A percentile compares a stretch with the other conserved stretches of the same genome.
Conservation (phyloP, 2,797 vertebrate species). For the Zalophus californianus region DNA sequence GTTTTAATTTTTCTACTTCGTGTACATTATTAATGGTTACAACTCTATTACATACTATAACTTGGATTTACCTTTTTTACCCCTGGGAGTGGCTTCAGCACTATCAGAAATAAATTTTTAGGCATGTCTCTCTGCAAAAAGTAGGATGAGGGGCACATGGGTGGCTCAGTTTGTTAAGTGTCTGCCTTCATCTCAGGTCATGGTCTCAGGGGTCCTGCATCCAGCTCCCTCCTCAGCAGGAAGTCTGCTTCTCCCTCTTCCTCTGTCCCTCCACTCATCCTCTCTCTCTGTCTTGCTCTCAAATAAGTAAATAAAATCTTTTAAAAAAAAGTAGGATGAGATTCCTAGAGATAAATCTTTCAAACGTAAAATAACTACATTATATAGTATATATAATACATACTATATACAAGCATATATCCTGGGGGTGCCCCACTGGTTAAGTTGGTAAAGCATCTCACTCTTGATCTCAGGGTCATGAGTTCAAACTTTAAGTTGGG, state of each 20-base stretch:
- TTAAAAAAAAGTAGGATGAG: neutral
- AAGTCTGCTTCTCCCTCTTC: neutral
- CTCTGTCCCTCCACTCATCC: neutral
- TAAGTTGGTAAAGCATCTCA: neutral
- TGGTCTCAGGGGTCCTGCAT: neutral
- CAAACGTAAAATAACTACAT: neutral
- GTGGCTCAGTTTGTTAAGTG: rapidly evolving
- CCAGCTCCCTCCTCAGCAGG: neutral
- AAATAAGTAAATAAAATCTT: neutral
- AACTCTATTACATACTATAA: neutral
- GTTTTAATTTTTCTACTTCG: slow-evolving; percentile 18
- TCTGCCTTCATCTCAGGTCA: neutral
- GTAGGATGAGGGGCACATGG: neutral
- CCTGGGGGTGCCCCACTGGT: neutral
- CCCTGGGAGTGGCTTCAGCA: neutral
- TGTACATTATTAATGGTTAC: neutral
- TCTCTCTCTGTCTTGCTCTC: neutral
- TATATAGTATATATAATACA: neutral
- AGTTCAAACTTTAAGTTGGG: neutral
- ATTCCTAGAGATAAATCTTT: slow-evolving; percentile 33
- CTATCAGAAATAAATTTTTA: neutral
- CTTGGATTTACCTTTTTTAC: neutral
- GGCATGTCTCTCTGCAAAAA: neutral
- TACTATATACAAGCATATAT: neutral
- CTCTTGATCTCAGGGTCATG: neutral